phyloP scores from a whole-genome alignment of 30 jellyfish, hydroid and myxozoan species.

The Chrysaora quinquecirrha region DNA sequence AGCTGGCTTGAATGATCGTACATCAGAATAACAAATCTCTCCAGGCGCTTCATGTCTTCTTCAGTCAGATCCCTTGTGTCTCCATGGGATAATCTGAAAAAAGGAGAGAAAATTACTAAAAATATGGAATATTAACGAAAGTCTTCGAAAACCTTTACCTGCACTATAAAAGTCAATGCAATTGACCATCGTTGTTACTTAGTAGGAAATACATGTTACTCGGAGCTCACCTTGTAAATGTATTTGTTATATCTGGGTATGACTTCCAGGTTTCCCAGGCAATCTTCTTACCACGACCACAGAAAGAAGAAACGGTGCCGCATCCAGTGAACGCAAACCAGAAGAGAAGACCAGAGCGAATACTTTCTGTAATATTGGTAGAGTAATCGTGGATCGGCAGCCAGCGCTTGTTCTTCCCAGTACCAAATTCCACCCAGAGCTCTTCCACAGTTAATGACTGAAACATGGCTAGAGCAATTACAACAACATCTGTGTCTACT shows the following conservation, averaged over 20 bases:
- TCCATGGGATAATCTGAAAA: constrained; percentile 36
- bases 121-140: neutral
- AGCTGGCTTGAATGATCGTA: constrained; percentile 52
- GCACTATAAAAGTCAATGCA: too few species aligned
- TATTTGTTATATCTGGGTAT: constrained; percentile 38
- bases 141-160: too few species aligned
- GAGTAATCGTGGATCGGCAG: constrained; percentile 21
- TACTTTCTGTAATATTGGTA: neutral
- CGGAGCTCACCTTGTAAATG: constrained; percentile 8
- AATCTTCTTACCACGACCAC: constrained; percentile 21
- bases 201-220: neutral
- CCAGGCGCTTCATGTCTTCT: constrained; percentile 10
- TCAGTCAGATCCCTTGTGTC: neutral
- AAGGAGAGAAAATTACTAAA: neutral
- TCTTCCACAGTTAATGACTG: neutral
- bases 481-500: constrained; percentile 25
- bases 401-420: constrained; percentile 20
- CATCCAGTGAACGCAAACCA: constrained; percentile 55
- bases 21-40: constrained; percentile 39
- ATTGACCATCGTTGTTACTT: neutral
- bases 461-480: neutral
- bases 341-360: constrained; percentile 4
- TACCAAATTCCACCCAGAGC: constrained; percentile 28
- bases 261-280: constrained; percentile 54
- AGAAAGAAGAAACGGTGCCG: constrained; percentile 39